Percentiles rank a stretch among this genome's conserved stretches.
These are phyloP conservation scores for Meda fulgida DNA, from an alignment of 2,797 vertebrate species.

Conservation along the genomic window DNA sequence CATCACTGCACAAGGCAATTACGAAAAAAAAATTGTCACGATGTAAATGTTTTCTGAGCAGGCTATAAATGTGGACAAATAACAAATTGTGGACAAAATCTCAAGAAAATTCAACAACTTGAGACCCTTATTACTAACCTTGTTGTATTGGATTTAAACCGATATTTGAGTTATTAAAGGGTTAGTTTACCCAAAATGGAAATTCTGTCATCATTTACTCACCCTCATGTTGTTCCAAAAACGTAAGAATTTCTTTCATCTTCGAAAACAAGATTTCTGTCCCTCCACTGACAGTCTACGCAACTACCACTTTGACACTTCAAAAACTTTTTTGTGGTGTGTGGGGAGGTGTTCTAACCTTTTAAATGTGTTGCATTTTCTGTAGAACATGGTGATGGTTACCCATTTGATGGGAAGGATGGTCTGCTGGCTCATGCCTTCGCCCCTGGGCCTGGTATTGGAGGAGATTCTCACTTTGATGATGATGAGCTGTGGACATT, in stretches of 20 bases:
- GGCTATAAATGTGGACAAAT: no score
- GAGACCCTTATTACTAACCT: not conserved
- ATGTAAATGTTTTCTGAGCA: not conserved
- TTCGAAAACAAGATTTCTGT: not conserved
- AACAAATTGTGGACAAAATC: not conserved
- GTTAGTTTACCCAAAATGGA: not conserved
- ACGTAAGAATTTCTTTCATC: not conserved
- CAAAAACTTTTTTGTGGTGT: not conserved
- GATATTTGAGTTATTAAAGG: slow-evolving; percentile 17
- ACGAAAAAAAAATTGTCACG: not conserved
- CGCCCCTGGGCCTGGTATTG: slow-evolving; percentile 91
- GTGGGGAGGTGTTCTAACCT: not conserved
- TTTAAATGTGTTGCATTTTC: slow-evolving; percentile 48
- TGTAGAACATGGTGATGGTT: slow-evolving; percentile 96
- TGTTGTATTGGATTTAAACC: not conserved
- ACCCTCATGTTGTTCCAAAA: not conserved
- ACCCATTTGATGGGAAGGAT: slow-evolving; percentile 97
- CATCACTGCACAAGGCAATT: not conserved
- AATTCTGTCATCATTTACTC: not conserved
- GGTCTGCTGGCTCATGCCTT: slow-evolving; percentile 98
- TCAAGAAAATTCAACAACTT: not conserved
- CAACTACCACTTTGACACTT: not conserved
- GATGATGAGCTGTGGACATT: slow-evolving; percentile 98
- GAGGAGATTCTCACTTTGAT: slow-evolving; percentile 99
- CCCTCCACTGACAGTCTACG: not conserved